These are phyloP conservation scores for Lasioglossum lativentre DNA, from an alignment of 2,888 invertebrate species.

Conservation along the genomic window DNA sequence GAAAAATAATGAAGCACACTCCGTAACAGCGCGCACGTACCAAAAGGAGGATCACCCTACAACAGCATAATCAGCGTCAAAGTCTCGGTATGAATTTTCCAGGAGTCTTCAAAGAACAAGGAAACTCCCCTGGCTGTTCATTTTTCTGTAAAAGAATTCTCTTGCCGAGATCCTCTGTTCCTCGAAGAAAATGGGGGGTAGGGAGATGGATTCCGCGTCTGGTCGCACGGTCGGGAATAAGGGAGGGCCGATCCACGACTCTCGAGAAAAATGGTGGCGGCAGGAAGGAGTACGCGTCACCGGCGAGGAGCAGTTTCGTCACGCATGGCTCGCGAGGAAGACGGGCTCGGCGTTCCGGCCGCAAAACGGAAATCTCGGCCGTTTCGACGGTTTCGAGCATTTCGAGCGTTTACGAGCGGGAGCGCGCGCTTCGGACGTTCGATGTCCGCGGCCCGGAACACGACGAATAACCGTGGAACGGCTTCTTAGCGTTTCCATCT, in stretches of 20 bases:
- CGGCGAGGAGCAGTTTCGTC: constrained; percentile 66
- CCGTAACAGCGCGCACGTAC: background rate
- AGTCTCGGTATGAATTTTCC: background rate
- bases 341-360: constrained; percentile 46
- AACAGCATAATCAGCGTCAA: background rate
- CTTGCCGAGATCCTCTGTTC: background rate
- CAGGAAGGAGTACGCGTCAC: constrained; percentile 15
- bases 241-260: constrained; percentile 24
- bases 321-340: constrained; percentile 63
- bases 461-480: constrained; percentile 79
- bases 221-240: constrained; percentile 8
- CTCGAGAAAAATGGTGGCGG: constrained; percentile 21
- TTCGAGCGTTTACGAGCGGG: constrained; percentile 79
- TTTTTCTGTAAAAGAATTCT: background rate
- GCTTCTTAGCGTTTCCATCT: constrained; percentile 82
- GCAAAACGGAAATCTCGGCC: constrained; percentile 33
- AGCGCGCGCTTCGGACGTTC: constrained; percentile 40
- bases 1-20: background rate
- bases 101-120: background rate
- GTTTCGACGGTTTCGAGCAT: constrained; percentile 72
- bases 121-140: background rate
- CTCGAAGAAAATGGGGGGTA: background rate
- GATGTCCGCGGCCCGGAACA: constrained; percentile 50
- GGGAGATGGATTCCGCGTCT: background rate
- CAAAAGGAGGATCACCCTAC: background rate